These are phyloP conservation scores for Drosophila grimshawi DNA, from an alignment of 1,140 invertebrate species.

Conservation along the genomic window DNA sequence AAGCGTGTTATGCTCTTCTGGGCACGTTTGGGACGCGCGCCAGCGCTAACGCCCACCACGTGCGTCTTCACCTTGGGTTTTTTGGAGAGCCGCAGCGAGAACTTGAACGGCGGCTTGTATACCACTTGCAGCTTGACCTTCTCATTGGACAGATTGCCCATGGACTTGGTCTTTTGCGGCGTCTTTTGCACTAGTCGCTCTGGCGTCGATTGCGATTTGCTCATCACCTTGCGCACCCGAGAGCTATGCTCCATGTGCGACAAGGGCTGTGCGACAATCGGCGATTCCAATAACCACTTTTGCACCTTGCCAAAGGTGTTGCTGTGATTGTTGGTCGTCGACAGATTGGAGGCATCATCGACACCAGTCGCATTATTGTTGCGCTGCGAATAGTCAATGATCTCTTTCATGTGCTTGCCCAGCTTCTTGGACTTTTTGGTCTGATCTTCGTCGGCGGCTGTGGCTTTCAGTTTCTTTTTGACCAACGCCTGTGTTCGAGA, in stretches of 20 bases:
- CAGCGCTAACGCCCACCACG: conserved; percentile 69
- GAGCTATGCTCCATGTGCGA: conserved; percentile 88
- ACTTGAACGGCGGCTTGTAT: conserved; percentile 93
- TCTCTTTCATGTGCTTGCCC: conserved; percentile 88
- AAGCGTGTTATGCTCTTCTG: conserved; percentile 47
- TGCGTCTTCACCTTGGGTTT: conserved; percentile 86
- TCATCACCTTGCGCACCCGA: conserved; percentile 77
- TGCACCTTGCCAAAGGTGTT: conserved; percentile 93
- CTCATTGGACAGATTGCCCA: conserved; percentile 85
- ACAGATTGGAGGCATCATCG: conserved; percentile 81
- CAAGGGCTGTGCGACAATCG: conserved; percentile 81
- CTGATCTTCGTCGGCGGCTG: conserved; percentile 68
- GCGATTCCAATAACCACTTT: conserved; percentile 92
- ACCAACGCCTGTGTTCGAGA: conserved; percentile 45
- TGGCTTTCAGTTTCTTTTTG: conserved; percentile 69
- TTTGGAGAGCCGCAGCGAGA: conserved; percentile 91
- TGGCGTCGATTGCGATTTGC: conserved; percentile 81
- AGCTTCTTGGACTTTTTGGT: conserved; percentile 79
- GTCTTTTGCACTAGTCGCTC: conserved; percentile 72
- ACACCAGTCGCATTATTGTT: conserved; percentile 61
- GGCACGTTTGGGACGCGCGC: conserved; percentile 59
- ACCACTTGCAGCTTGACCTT: conserved; percentile 92
- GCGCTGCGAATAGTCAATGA: conserved; percentile 89
- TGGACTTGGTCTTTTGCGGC: conserved; percentile 82
- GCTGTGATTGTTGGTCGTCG: conserved; percentile 86